These are phyloP conservation scores for Acropora tenuis DNA, from an alignment of 64 coral and sea anemone genomes.

Conservation along the genomic window DNA sequence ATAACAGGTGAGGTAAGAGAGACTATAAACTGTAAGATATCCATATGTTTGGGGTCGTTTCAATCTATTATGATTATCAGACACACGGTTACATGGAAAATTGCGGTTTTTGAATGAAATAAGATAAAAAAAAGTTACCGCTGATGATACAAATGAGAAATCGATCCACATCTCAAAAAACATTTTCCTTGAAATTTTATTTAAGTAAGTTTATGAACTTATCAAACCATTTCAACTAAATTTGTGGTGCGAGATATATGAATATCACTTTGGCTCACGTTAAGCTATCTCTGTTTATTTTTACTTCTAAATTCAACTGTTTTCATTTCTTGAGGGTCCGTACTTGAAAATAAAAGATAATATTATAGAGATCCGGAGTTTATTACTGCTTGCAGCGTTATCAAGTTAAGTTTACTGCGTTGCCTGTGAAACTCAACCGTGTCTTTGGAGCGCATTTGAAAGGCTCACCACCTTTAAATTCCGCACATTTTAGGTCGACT, in stretches of 20 bases:
- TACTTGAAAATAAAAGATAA: background rate
- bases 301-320: constrained; percentile 13
- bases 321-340: constrained; percentile 25
- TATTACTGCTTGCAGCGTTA: background rate
- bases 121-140: background rate
- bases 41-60: background rate
- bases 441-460: background rate
- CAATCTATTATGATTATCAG: background rate
- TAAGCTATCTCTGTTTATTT: background rate
- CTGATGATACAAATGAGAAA: background rate
- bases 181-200: background rate
- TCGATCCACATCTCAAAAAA: background rate
- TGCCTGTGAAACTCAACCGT: background rate
- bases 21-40: background rate
- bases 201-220: background rate
- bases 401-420: background rate
- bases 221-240: background rate
- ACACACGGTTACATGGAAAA: constrained; percentile 34
- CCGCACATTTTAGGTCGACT: background rate
- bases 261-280: background rate
- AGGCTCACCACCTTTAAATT: background rate
- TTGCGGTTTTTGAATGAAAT: background rate
- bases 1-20: background rate
- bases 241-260: background rate
- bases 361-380: background rate